Evolutionary conservation across 2,797 vertebrate genomes (phyloP).

Genomic region (Emys orbicularis): DNA sequence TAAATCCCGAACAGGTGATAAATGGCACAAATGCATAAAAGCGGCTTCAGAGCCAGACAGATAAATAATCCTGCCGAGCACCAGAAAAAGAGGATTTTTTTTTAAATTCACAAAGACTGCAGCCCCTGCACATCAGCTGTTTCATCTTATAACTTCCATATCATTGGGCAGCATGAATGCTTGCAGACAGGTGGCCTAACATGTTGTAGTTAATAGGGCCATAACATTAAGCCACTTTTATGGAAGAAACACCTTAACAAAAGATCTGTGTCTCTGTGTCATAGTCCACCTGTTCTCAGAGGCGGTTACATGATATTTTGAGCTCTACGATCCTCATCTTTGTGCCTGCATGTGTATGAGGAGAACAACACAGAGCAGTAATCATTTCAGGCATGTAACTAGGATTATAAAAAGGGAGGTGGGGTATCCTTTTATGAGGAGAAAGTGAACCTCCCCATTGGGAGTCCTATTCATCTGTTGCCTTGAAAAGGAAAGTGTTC

Average conservation of each 20-base stretch:
- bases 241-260: constrained; percentile 76
- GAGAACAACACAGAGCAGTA: constrained; percentile 45
- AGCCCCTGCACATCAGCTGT: constrained; percentile 65
- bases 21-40: background rate
- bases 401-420: constrained; percentile 10
- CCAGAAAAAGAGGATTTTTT: background rate
- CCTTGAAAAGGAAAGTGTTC: constrained; percentile 43
- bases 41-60: constrained; percentile 5
- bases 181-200: constrained; percentile 78
- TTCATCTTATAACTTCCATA: constrained; percentile 60
- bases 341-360: constrained; percentile 23
- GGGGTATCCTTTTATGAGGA: background rate
- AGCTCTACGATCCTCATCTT: constrained; percentile 47
- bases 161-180: constrained; percentile 65
- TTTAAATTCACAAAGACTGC: constrained; percentile 25
- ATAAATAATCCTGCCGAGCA: constrained; percentile 43
- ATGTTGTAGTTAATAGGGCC: constrained; percentile 62
- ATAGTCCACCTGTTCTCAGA: constrained; percentile 75
- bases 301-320: constrained; percentile 55
- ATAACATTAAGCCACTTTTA: constrained; percentile 74
- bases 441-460: background rate
- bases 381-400: constrained; percentile 56
- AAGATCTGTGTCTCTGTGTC: constrained; percentile 68
- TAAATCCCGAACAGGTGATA: constrained; percentile 53
- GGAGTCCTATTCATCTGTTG: constrained; percentile 39